Base-by-base conservation (phyloP, 2,113 vertebrate genomes). In the Nycticebus coucang region DNA sequence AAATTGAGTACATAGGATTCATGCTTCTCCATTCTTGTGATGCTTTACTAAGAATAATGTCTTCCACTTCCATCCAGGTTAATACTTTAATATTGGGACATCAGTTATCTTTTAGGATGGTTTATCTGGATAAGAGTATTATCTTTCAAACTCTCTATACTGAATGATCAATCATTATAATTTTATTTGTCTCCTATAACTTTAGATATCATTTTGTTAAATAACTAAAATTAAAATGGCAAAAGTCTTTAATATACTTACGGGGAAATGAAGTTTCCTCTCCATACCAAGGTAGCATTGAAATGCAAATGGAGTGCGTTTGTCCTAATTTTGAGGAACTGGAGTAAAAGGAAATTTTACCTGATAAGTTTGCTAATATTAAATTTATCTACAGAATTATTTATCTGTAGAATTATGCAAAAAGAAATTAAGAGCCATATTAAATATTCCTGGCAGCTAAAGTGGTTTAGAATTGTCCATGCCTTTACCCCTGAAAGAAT, bases 191-290 rank as follows among this genome's bases (percentile, higher is more conserved):
- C 17, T 66, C 24, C n/a, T 77, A 4, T 60, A 94, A 41, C 64
- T 93, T 89, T 94, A 82, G 59, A 41, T 66, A 68, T 59, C 4
- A 62, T 95, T 89, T 64, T 95, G 5, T n/a, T 77, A 89, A 57
- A 45, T 15, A 87, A 4, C 71, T 95, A 89, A 82, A 88, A 93
- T 86, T 87, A 86, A 96, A 97, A 91, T 66, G n/a, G 1, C 50
- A 81, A 82, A 87, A 50, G 4, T 22, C 13, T 45, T 94, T 71
- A 83, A n/a, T 66, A 57, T 75, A 62, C 4, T n/a, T 80, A 15
- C 30, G 18, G 33, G 41, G 50, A 94, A 97, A 96, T 82, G 15
- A 80, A 94, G 5, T 86, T 7, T 17, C 33, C 4, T 30, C 18
- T 77, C 28, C 1, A 28, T 12, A 10, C 9, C 9, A 57, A 82